These are phyloP conservation scores for Aselliscus stoliczkanus DNA, from an alignment of 2,797 vertebrate species.

Conservation along the genomic window DNA sequence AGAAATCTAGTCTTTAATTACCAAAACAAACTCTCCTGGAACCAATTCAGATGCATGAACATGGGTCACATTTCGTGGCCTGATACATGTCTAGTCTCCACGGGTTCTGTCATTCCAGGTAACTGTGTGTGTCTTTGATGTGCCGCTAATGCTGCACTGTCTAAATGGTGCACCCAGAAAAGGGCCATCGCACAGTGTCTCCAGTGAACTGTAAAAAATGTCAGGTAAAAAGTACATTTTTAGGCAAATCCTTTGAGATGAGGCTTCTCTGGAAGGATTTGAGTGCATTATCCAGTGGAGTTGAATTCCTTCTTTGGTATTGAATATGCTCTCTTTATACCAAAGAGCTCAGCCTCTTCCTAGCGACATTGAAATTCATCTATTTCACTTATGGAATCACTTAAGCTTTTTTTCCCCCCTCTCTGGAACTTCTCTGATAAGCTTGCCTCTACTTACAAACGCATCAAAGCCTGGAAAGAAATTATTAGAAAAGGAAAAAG, in stretches of 20 bases:
- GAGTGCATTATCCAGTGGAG: conserved; percentile 59
- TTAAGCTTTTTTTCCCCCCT: conserved; percentile 63
- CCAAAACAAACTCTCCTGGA: background rate
- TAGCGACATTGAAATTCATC: conserved; percentile 67
- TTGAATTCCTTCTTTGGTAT: conserved; percentile 67
- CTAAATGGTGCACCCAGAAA: background rate
- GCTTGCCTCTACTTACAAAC: conserved; percentile 68
- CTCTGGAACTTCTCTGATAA: conserved; percentile 72
- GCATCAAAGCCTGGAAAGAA: conserved; percentile 73
- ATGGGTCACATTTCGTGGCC: background rate
- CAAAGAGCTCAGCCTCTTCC: conserved; percentile 63
- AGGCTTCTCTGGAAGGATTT: conserved; percentile 65
- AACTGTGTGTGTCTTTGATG: conserved; percentile 40
- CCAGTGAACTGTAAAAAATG: conserved; percentile 55
- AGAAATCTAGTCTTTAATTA: background rate
- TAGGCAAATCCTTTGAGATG: conserved; percentile 63
- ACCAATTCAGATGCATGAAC: background rate
- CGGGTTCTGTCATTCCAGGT: conserved; percentile 27
- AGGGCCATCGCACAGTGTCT: background rate
- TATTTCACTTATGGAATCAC: conserved; percentile 52
- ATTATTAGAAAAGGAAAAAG: conserved; percentile 63
- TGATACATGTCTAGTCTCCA: background rate
- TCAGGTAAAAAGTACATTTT: conserved; percentile 39
- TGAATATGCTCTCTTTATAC: conserved; percentile 69
- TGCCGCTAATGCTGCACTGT: background rate